Percentiles rank a stretch among this genome's conserved stretches.
These are phyloP conservation scores for Drusus annulatus DNA, from an alignment of 1,140 invertebrate genomes.

Conservation along the genomic window DNA sequence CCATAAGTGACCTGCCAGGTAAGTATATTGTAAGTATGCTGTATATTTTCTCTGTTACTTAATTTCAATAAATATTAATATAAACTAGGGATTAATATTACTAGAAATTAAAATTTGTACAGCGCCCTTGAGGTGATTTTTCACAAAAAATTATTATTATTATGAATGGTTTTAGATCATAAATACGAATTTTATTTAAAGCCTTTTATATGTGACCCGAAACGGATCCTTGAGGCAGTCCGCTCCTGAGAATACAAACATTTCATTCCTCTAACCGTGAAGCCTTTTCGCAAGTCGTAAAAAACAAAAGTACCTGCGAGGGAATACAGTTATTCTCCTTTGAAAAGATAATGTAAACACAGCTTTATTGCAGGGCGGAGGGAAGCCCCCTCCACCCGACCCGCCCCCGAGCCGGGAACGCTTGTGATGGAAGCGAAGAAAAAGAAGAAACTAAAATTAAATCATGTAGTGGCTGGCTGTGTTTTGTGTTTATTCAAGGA, in stretches of 20 bases:
- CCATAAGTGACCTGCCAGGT: no score
- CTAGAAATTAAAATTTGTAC: no score
- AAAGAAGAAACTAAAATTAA: slow-evolving; percentile 20
- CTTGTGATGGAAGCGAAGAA: slow-evolving; percentile 3
- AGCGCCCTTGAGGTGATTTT: no score
- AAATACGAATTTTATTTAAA: no score
- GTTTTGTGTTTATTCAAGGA: neutral
- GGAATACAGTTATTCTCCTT: slow-evolving; percentile 19
- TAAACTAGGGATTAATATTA: no score
- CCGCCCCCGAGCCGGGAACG: neutral
- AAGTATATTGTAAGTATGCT: no score
- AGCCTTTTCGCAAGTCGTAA: slow-evolving; percentile 7
- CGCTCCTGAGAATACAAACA: neutral
- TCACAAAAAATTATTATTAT: no score
- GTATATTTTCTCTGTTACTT: no score
- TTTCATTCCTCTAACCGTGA: slow-evolving; percentile 6
- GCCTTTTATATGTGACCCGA: no score
- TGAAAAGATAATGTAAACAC: slow-evolving; percentile 35
- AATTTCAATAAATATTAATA: no score
- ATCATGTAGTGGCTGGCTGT: neutral
- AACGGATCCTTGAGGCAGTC: no score
- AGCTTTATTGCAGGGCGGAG: slow-evolving; percentile 1
- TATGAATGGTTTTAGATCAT: no score
- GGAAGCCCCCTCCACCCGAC: neutral
- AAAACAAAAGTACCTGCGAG: slow-evolving; percentile 21